Evolutionary conservation across 2,113 vertebrate genomes (phyloP).

Genomic region (Oxyura jamaicensis): DNA sequence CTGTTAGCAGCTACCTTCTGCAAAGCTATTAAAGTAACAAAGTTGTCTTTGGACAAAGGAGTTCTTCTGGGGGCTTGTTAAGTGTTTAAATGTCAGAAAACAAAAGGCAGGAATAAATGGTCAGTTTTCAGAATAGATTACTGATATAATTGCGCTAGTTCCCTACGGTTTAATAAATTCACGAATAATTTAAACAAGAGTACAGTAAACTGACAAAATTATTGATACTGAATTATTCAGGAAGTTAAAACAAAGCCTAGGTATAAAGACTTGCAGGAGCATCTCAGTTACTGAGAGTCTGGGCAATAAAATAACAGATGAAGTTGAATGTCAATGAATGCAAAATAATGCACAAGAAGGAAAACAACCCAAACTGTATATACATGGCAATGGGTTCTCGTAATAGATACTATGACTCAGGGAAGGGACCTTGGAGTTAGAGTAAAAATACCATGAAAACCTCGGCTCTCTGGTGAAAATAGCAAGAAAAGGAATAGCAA

Average conservation of each 20-base stretch:
- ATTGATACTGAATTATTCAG: neutral
- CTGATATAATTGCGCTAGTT: neutral
- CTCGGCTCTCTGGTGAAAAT: neutral
- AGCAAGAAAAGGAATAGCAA: neutral
- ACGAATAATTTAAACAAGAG: neutral
- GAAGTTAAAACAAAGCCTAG: neutral
- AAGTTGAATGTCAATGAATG: slow-evolving; percentile 19
- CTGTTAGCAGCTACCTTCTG: neutral
- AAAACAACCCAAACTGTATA: neutral
- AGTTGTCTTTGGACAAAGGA: neutral
- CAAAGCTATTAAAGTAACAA: neutral
- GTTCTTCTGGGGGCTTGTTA: neutral
- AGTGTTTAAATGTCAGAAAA: neutral
- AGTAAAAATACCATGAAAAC: neutral
- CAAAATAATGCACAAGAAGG: neutral
- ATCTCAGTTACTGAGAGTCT: neutral
- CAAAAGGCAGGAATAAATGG: neutral
- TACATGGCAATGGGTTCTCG: neutral
- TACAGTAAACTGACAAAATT: neutral
- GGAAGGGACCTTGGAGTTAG: slow-evolving; percentile 20
- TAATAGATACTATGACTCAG: slow-evolving; percentile 8
- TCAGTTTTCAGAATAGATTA: neutral
- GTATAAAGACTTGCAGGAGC: neutral
- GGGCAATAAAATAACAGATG: neutral
- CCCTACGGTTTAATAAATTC: neutral